Percentiles rank a stretch among this genome's conserved stretches.
Conservation (phyloP, 2,113 vertebrate genomes). For the Pluvialis apricaria region DNA sequence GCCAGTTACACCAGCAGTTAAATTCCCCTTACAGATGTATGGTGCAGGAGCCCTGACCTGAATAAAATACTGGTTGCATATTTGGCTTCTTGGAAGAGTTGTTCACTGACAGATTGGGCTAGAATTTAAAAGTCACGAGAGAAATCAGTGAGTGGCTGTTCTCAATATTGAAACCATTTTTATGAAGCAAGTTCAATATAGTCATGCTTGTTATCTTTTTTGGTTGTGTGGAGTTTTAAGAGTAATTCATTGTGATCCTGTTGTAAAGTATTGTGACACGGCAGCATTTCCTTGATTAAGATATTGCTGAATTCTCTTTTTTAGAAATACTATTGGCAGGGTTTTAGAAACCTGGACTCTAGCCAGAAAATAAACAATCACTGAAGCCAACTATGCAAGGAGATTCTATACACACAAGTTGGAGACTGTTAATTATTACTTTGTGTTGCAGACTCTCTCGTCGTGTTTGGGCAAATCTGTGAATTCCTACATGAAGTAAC, state of each 20-base stretch:
- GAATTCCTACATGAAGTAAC: neutral
- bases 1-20: neutral
- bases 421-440: neutral
- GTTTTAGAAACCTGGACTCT: neutral
- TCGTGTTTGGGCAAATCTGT: neutral
- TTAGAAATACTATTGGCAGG: conserved; percentile 7
- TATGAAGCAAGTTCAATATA: neutral
- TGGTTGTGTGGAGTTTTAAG: neutral
- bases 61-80: neutral
- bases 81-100: neutral
- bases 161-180: neutral
- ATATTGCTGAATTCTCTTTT: conserved; percentile 5
- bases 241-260: neutral
- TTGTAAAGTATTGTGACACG: neutral
- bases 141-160: neutral
- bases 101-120: neutral
- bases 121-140: neutral
- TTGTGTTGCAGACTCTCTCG: neutral
- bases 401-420: neutral
- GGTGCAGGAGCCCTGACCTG: neutral
- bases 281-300: neutral
- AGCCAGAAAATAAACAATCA: conserved; percentile 4
- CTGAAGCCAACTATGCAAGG: neutral
- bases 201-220: neutral
- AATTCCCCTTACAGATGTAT: neutral